phyloP scores from a whole-genome alignment of 2,113 vertebrate species.

The Periophthalmus modestus region DNA sequence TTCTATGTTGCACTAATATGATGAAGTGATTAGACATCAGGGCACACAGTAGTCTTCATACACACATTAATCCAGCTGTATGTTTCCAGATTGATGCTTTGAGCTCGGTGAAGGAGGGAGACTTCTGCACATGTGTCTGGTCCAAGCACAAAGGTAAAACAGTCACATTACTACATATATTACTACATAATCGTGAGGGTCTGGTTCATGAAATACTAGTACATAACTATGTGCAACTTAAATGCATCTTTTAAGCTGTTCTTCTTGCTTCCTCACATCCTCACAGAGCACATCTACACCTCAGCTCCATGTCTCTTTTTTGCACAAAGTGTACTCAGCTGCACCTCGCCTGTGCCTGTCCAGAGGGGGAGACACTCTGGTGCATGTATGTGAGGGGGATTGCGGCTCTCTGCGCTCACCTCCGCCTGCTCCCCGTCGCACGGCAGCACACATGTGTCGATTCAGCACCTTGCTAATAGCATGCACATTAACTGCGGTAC shows the following conservation, averaged over 20 bases:
- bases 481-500: constrained; percentile 68
- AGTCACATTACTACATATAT: neutral
- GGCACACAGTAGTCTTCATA: neutral
- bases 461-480: constrained; percentile 69
- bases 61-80: neutral
- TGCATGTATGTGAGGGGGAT: constrained; percentile 44
- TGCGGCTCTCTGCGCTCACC: constrained; percentile 63
- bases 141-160: neutral
- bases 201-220: too few relatives aligned
- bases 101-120: neutral
- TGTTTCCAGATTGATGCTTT: neutral
- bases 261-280: constrained; percentile 12
- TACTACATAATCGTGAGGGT: too few relatives aligned
- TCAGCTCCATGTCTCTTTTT: constrained; percentile 40
- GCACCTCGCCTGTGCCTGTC: constrained; percentile 61
- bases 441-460: constrained; percentile 64
- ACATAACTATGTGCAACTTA: too few relatives aligned
- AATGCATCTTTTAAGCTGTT: neutral
- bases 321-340: constrained; percentile 66
- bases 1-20: too few relatives aligned
- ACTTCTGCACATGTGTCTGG: neutral
- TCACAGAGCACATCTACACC: neutral
- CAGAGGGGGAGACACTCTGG: too few relatives aligned
- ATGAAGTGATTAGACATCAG: too few relatives aligned
- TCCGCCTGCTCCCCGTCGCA: constrained; percentile 50